Percentiles rank a stretch among this genome's conserved stretches.
Conservation (phyloP, 1,140 invertebrate species). For the Euwallacea similis region DNA sequence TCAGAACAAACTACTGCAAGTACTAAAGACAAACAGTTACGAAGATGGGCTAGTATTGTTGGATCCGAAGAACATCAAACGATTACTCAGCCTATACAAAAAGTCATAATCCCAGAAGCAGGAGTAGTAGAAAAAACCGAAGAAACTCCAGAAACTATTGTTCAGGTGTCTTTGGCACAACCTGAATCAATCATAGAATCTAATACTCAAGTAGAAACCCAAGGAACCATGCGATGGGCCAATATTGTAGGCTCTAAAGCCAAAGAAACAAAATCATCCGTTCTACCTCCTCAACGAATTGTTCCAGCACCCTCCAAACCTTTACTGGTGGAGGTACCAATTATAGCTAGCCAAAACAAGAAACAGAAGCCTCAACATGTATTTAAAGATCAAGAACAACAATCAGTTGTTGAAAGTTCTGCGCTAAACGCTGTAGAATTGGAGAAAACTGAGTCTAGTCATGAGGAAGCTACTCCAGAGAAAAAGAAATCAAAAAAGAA, state of each 20-base stretch:
- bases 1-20: not conserved
- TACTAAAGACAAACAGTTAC: constrained; percentile 16
- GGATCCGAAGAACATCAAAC: not conserved
- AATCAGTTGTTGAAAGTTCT: not conserved
- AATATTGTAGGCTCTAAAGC: constrained; percentile 20
- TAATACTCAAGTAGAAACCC: not conserved
- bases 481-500: constrained; percentile 41
- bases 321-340: constrained; percentile 26
- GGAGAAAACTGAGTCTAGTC: constrained; percentile 16
- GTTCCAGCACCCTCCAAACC: not conserved
- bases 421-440: not conserved
- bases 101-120: too few relatives aligned
- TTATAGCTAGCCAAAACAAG: constrained; percentile 13
- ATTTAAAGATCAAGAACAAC: not conserved
- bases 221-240: constrained; percentile 11
- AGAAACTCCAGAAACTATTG: not conserved
- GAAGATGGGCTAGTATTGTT: constrained; percentile 33
- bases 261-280: not conserved
- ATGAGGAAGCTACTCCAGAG: constrained; percentile 24
- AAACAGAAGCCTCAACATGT: constrained; percentile 11
- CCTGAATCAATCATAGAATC: not conserved
- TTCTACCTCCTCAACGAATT: not conserved
- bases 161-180: not conserved
- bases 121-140: not conserved
- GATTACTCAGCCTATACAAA: not conserved